Base-by-base conservation (phyloP, 2,113 vertebrate genomes). In the Polypterus bichir region DNA sequence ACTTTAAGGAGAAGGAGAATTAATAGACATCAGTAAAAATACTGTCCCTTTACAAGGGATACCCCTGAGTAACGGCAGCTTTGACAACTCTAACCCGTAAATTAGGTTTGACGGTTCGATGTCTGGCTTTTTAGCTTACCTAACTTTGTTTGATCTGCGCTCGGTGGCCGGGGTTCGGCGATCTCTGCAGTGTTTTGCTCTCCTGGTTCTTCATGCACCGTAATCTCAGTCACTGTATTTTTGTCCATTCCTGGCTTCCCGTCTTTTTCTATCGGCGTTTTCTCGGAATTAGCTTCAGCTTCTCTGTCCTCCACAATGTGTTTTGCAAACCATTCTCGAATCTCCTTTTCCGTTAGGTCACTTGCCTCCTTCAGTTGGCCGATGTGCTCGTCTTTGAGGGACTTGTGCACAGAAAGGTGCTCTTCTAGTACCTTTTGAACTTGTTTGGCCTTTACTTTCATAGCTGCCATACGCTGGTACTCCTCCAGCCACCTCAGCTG, bases 401-500 rank as follows among this genome's bases (percentile, higher is more conserved):
- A 76, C 61, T 86, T 88, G 52, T 91, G 82, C 48, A 70, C 49
- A 11, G 80, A 49, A 1, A 89, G 84, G 73, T 97, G 91, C 60
- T 85, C 84, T 73, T 90, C 82, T 9, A 98, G 84, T 47, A 88
- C 66, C 45, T 87, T 76, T 7, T 68, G 54, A 59, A 79, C 69
- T 8, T 72, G 57, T 0, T 81, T 74, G 7, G 71, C 76, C 45
- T 80, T 71, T 49, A 86, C 88, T 44, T 83, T 77, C 62, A 87
- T 81, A 59, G 89, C 84, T 0, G 84, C 88, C 3, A 82, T 81
- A 70, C 73, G 79, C 79, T 91, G 85, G 67, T 94, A 95, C 56
- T 89, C 83, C 72, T 97, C 92, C 54, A 94, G 91, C 94, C 96
- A 99, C 78, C 90, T 97, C 51, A 99, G 83, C 72, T 92, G 91